A percentile compares a stretch with the other conserved stretches of the same genome.
These are phyloP conservation scores for Etheostoma nigrum DNA, from an alignment of 2,797 vertebrate species.

Conservation along the genomic window DNA sequence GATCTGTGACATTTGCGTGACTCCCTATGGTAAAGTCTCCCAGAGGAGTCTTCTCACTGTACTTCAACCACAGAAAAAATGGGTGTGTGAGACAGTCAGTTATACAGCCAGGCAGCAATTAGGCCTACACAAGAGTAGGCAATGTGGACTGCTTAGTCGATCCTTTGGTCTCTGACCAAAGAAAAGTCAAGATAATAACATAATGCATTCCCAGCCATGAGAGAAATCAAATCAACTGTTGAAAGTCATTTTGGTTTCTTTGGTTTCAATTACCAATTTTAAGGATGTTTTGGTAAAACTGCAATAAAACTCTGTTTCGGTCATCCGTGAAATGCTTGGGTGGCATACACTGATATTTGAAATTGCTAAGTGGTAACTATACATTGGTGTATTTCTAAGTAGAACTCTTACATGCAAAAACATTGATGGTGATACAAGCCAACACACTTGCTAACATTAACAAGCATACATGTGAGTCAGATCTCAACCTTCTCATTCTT, in stretches of 20 bases:
- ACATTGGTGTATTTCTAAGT: constrained; percentile 30
- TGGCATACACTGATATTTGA: constrained; percentile 26
- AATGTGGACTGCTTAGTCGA: constrained; percentile 39
- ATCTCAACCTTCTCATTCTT: not conserved
- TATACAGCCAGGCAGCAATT: constrained; percentile 56
- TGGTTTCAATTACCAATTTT: constrained; percentile 60
- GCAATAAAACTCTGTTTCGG: constrained; percentile 43
- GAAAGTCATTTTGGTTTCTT: constrained; percentile 67
- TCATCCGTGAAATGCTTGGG: constrained; percentile 49
- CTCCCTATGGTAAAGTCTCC: constrained; percentile 13
- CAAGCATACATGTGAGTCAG: constrained; percentile 8
- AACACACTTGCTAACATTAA: constrained; percentile 12
- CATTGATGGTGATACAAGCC: not conserved
- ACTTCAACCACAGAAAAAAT: constrained; percentile 51
- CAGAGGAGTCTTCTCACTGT: constrained; percentile 45
- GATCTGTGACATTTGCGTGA: constrained; percentile 19
- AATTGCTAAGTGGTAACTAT: constrained; percentile 26
- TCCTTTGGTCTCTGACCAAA: constrained; percentile 64
- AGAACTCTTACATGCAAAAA: constrained; percentile 4
- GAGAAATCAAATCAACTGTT: constrained; percentile 52
- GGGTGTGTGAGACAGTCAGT: constrained; percentile 51
- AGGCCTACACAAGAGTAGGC: constrained; percentile 54
- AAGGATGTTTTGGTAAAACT: constrained; percentile 45
- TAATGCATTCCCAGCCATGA: constrained; percentile 62
- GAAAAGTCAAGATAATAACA: constrained; percentile 63